Evolutionary conservation across 2,113 vertebrate genomes (phyloP).

Genomic region (Taxidea taxus): DNA sequence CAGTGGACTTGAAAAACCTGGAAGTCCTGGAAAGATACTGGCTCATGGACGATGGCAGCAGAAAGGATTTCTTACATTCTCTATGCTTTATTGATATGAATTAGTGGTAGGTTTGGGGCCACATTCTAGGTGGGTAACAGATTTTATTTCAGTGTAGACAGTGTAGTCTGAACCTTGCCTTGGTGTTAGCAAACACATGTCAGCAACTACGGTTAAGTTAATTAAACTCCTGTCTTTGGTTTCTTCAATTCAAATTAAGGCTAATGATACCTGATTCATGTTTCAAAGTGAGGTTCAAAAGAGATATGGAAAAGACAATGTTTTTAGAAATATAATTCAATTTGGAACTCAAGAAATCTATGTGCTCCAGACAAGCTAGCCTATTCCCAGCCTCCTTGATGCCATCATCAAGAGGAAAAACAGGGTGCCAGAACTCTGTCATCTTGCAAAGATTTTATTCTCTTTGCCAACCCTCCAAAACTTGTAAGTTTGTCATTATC

Average conservation of each 20-base stretch:
- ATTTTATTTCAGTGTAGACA: background rate
- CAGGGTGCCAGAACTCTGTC: background rate
- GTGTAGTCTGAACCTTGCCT: background rate
- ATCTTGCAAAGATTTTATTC: background rate
- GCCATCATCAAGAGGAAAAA: background rate
- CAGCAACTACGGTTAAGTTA: background rate
- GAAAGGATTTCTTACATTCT: background rate
- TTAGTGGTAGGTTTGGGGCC: background rate
- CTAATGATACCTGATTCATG: background rate
- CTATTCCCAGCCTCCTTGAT: background rate
- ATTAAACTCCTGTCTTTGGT: background rate
- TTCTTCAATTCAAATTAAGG: background rate
- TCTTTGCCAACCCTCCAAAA: background rate
- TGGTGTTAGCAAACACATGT: background rate
- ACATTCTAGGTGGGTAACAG: background rate
- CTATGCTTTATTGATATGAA: background rate
- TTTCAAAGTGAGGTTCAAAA: background rate
- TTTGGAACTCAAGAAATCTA: background rate
- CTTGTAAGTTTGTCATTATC: background rate
- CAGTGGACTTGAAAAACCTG: background rate
- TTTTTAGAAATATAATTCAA: background rate
- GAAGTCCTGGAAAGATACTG: background rate
- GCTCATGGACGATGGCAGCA: background rate
- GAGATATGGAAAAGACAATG: background rate
- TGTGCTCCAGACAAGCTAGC: background rate